Percentiles rank a stretch among this genome's conserved stretches.
Evolutionary conservation across 2,888 invertebrate genomes (phyloP).

Genomic region (Epirrhoe tristata): DNA sequence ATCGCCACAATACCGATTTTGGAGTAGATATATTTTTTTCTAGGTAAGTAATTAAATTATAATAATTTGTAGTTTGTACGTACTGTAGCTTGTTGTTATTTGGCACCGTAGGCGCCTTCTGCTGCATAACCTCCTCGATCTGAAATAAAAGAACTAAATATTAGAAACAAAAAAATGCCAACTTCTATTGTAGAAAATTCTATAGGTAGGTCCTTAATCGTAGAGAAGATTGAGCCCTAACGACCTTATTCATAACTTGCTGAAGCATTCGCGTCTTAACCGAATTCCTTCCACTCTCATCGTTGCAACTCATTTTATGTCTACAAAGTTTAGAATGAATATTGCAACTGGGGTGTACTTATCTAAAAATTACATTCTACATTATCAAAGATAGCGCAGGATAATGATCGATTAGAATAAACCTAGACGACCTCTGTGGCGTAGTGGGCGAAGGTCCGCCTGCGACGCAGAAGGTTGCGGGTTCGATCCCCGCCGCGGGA

Average conservation of each 20-base stretch:
- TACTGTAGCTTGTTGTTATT: constrained; percentile 69
- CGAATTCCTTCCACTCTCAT: constrained; percentile 31
- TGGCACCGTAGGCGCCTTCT: constrained; percentile 82
- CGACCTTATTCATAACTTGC: constrained; percentile 28
- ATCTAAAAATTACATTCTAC: constrained; percentile 18
- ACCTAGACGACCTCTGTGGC: no score
- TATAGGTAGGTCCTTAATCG: no score
- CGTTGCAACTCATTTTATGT: constrained; percentile 39
- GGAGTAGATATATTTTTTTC: not conserved
- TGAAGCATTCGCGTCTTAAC: constrained; percentile 22
- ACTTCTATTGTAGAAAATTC: not conserved
- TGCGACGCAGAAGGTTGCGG: no score
- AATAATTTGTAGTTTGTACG: constrained; percentile 46
- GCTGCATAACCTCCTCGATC: constrained; percentile 85
- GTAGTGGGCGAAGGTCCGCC: no score
- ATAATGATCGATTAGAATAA: constrained; percentile 26
- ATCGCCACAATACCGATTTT: not conserved
- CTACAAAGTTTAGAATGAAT: constrained; percentile 25
- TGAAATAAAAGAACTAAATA: constrained; percentile 50
- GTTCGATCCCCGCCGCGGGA: no score
- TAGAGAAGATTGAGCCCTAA: constrained; percentile 7
- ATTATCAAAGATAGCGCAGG: constrained; percentile 29
- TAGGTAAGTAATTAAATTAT: not conserved
- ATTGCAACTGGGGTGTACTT: constrained; percentile 34
- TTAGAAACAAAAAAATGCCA: not conserved